Percentiles rank a stretch among this genome's conserved stretches.
Evolutionary conservation across 2,797 vertebrate species (phyloP).

Genomic region (Poeciliopsis turneri): DNA sequence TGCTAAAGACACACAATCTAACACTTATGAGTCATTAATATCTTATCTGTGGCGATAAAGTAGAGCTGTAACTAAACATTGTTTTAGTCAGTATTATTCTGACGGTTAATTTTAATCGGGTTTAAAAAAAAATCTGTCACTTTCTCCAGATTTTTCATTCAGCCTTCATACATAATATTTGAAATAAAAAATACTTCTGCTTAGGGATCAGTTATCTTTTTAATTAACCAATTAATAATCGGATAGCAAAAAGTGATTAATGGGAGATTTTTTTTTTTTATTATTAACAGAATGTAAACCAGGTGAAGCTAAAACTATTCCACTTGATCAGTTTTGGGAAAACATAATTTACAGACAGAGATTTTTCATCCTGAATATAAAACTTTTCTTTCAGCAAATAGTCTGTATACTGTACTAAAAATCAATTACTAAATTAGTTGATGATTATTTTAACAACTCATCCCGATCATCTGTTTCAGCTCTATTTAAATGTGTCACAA

Average conservation of each 20-base stretch:
- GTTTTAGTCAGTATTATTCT: neutral
- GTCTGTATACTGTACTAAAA: too few relatives aligned
- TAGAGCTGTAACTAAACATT: neutral
- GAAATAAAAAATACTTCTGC: neutral
- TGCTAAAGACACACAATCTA: neutral
- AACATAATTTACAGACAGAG: neutral
- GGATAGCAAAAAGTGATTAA: neutral
- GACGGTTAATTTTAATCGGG: too few relatives aligned
- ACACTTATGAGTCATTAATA: neutral
- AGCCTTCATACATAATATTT: neutral
- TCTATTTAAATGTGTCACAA: too few relatives aligned
- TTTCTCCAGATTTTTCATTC: neutral
- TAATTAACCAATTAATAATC: neutral
- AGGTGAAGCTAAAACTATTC: neutral
- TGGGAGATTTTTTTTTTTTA: neutral
- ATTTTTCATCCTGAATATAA: neutral
- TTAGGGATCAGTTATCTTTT: neutral
- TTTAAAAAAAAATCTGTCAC: too few relatives aligned
- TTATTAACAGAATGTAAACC: neutral
- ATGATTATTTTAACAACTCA: too few relatives aligned
- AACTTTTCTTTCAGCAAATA: neutral
- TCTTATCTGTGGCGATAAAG: neutral
- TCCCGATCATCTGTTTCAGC: neutral
- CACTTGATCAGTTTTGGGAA: neutral
- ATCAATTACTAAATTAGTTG: too few relatives aligned